Evolutionary conservation across 1,140 invertebrate genomes (phyloP).

Genomic region (Ips typographus): DNA sequence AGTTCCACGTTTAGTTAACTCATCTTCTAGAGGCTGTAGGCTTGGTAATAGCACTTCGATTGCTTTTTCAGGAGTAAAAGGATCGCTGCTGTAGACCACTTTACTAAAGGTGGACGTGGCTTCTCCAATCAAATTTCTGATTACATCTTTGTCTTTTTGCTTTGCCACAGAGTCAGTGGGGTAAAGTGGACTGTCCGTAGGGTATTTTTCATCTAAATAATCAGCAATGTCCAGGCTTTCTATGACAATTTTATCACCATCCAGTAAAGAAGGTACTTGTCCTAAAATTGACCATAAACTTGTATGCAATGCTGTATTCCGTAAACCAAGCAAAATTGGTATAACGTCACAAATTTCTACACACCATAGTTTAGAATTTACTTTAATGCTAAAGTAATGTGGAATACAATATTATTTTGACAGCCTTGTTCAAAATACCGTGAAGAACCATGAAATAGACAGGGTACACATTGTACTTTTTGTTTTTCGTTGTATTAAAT

Average conservation of each 20-base stretch:
- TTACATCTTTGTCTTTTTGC: slow-evolving; percentile 77
- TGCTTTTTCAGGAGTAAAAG: slow-evolving; percentile 42
- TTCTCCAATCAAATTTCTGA: slow-evolving; percentile 53
- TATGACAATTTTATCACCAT: slow-evolving; percentile 66
- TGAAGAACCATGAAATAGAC: too few relatives aligned
- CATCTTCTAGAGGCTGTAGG: slow-evolving; percentile 67
- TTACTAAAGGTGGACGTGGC: too few relatives aligned
- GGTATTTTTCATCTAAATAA: slow-evolving; percentile 82
- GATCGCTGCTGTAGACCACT: slow-evolving; percentile 42
- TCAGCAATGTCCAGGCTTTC: slow-evolving; percentile 83
- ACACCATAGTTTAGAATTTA: too few relatives aligned
- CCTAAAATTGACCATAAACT: slow-evolving; percentile 43
- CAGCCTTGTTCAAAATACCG: too few relatives aligned
- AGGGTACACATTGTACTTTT: too few relatives aligned
- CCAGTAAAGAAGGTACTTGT: slow-evolving; percentile 78
- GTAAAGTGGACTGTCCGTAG: slow-evolving; percentile 63
- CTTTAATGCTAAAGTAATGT: too few relatives aligned
- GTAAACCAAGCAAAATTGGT: too few relatives aligned
- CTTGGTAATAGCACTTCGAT: slow-evolving; percentile 51
- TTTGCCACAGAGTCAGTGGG: slow-evolving; percentile 71
- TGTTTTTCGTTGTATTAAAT: too few relatives aligned
- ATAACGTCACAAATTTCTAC: too few relatives aligned
- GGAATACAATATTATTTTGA: too few relatives aligned
- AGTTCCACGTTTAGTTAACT: slow-evolving; percentile 63
- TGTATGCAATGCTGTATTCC: too few relatives aligned